Evolutionary conservation across 1,140 invertebrate species (phyloP).

Genomic region (Drosophila triauraria): DNA sequence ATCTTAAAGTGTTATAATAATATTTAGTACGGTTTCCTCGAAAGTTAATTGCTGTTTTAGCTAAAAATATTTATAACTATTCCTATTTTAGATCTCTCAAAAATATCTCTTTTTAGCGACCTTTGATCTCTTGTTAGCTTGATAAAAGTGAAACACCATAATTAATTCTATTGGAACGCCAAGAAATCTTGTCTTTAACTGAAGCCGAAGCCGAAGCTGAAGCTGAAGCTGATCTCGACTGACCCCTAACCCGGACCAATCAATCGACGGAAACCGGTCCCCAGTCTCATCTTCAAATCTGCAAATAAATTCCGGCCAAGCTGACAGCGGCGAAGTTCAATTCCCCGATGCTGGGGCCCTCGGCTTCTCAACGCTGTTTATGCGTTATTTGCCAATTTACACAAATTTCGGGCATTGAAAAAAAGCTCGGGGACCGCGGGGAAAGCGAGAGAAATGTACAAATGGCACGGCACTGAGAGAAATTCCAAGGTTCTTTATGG

Average conservation of each 20-base stretch:
- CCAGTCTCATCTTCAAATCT: background rate
- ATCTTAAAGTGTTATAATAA: too few relatives aligned
- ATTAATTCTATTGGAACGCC: background rate
- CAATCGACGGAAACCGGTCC: conserved; percentile 33
- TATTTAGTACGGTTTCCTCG: too few relatives aligned
- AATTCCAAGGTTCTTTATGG: rapidly evolving
- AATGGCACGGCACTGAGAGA: conserved; percentile 4
- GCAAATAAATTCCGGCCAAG: conserved; percentile 18
- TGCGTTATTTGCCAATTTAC: conserved; percentile 77
- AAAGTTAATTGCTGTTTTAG: too few relatives aligned
- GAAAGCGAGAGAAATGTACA: conserved; percentile 30
- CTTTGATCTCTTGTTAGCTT: background rate
- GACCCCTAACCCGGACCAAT: conserved; percentile 16
- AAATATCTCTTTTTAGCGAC: background rate
- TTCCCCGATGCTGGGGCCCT: conserved; percentile 41
- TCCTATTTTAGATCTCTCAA: too few relatives aligned
- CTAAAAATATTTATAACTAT: too few relatives aligned
- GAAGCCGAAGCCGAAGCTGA: conserved; percentile 5
- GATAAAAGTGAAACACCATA: background rate
- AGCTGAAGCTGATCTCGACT: conserved; percentile 15
- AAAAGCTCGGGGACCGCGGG: conserved; percentile 3
- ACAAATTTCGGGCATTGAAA: conserved; percentile 68
- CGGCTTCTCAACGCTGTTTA: conserved; percentile 56
- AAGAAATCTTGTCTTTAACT: conserved; percentile 13
- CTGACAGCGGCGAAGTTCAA: conserved; percentile 44